These are phyloP conservation scores for Apis mellifera DNA, from an alignment of 1,140 invertebrate species.

Conservation along the genomic window DNA sequence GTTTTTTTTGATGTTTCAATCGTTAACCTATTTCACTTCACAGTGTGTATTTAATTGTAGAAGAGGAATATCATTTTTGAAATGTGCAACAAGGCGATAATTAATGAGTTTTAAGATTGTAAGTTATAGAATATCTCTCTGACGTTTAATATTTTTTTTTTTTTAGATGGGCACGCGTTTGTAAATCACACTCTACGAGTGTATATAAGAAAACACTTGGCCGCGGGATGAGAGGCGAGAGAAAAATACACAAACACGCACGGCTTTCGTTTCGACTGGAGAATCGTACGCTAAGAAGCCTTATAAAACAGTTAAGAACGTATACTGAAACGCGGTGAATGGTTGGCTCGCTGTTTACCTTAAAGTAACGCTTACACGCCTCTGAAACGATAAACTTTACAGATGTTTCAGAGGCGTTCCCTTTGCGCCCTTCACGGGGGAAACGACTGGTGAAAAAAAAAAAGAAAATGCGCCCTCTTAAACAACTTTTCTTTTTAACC, in stretches of 20 bases:
- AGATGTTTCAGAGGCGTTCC: not conserved
- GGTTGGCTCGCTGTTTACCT: conserved; percentile 21
- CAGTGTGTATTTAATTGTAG: too few species aligned
- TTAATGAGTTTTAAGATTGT: too few species aligned
- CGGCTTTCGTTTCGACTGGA: conserved; percentile 19
- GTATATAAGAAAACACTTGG: conserved; percentile 4
- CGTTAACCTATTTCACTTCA: too few species aligned
- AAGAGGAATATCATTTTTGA: too few species aligned
- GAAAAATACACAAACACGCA: conserved; percentile 1
- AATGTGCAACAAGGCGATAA: too few species aligned
- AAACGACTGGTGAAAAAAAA: not conserved
- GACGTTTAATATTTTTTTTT: too few species aligned
- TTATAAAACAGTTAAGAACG: conserved; percentile 41
- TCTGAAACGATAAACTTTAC: conserved; percentile 33
- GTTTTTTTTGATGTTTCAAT: too few species aligned
- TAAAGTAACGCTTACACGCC: conserved; percentile 36
- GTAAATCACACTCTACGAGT: not conserved
- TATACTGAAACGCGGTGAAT: conserved; percentile 24
- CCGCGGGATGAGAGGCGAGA: conserved; percentile 14
- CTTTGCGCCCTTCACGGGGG: not conserved
- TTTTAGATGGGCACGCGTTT: too few species aligned
- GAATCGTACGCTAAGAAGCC: conserved; percentile 30
- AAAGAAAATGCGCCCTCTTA: conserved; percentile 3
- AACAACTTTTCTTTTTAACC: conserved; percentile 10
- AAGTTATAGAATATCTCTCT: too few species aligned